phyloP scores from a whole-genome alignment of 2,888 invertebrate genomes.

The Bibio marci region DNA sequence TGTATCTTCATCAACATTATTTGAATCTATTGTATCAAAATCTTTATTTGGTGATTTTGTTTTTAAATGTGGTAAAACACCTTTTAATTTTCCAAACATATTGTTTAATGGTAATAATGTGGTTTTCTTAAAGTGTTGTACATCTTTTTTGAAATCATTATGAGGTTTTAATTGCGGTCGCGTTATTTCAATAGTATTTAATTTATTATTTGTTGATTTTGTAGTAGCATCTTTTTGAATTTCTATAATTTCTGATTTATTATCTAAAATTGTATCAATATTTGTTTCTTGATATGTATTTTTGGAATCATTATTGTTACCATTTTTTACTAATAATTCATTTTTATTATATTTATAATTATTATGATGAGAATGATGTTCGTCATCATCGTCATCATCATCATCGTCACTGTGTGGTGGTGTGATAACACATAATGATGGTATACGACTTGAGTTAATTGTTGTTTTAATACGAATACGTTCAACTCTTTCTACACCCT shows the following conservation, averaged over 20 bases:
- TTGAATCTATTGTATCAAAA: slow-evolving; percentile 30
- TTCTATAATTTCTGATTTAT: slow-evolving; percentile 9
- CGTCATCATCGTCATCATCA: slow-evolving; percentile 29
- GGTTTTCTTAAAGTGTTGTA: slow-evolving; percentile 22
- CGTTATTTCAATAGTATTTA: slow-evolving; percentile 15
- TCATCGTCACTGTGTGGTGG: slow-evolving; percentile 80
- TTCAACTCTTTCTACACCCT: slow-evolving; percentile 75
- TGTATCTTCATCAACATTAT: background rate
- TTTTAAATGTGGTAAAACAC: slow-evolving; percentile 38
- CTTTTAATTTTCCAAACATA: slow-evolving; percentile 54
- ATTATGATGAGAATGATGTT: no score
- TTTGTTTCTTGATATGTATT: slow-evolving; percentile 13
- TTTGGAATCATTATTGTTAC: background rate
- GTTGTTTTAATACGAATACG: slow-evolving; percentile 72
- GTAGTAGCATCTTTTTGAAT: slow-evolving; percentile 7
- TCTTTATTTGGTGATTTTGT: slow-evolving; percentile 37
- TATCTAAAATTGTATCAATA: slow-evolving; percentile 14
- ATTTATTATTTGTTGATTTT: slow-evolving; percentile 10
- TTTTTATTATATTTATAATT: slow-evolving; percentile 6
- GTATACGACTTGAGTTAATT: slow-evolving; percentile 73
- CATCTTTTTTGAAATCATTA: slow-evolving; percentile 11
- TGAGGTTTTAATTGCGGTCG: slow-evolving; percentile 7
- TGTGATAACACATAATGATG: slow-evolving; percentile 83
- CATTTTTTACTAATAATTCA: slow-evolving; percentile 9
- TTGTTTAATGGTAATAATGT: slow-evolving; percentile 47